Evolutionary conservation across 2,888 invertebrate genomes (phyloP), one percentile per base, ranked within the genome.

Genomic region (Anaspis maculata): DNA sequence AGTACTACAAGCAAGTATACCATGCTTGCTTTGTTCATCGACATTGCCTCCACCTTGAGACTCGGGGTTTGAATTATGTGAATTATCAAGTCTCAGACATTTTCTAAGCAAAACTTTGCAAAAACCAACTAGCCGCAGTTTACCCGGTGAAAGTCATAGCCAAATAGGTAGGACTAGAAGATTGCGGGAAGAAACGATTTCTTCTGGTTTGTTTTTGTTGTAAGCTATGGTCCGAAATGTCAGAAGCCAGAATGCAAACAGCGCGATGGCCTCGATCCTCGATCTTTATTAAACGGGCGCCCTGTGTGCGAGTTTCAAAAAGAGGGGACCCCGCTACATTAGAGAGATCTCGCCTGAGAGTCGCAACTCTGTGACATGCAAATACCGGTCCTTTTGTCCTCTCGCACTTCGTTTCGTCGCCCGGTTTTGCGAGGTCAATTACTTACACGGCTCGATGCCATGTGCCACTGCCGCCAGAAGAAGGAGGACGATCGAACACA

Each of bases 361-460:
- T 27, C 31, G 39, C 25, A 43, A 33, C 25, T 40, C 51, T 48
- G 46, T 54, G 48, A 50, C 51, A 54, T 54, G 52, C 51, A 54
- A 54, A 54, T 52, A 49, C 42, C 34, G 46, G 37, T 34, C 46
- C 48, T 48, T 52, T 50, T 51, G 46, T 50, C 42, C 45, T 44
- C 46, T 43, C 27, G 32, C 36, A 32, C 31, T 36, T 25, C 19
- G 28, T 32, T 30, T 29, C 16, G 29, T 29, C 23, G 24, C 30
- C 31, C 26, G 41, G 36, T 43, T 43, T 42, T 44, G 41, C 41
- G 39, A 39, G 41, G 42, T 45, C 43, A 46, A 44, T 39, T 54
- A 58, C 58, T 59, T 57, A 60, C 60, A 59, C 39, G 55, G 54
- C 42, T 60, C 60, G 38, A 59, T 47, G 41, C 52, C 53, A 44